Evolutionary conservation across 2,888 invertebrate species (phyloP), one percentile per base, ranked within the genome.

Genomic region (Lepidonotus clava): DNA sequence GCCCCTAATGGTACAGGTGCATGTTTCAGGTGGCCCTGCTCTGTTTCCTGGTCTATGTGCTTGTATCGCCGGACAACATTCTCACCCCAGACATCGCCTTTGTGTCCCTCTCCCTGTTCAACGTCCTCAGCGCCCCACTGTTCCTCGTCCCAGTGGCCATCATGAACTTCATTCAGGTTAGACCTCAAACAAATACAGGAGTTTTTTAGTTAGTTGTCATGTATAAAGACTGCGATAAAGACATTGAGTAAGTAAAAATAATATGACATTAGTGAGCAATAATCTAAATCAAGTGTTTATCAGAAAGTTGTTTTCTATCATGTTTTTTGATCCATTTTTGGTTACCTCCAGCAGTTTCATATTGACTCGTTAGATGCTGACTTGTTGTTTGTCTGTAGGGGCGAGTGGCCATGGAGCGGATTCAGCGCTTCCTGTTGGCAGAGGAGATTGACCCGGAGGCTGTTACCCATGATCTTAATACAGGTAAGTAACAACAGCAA

Each of bases 121-220:
- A 99, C 96, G 98, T 98, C 92, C 96, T 99, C 38, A 87, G 85
- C 76, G 87, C 98, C 94, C 98, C 99, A 92, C 96, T 99, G 95
- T 97, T 97, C 94, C 97, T 98, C 97, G 96, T 98, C 95, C 98
- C 98, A 93, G 98, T 98, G 96, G 96, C 98, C 96, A 97, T 98
- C 94, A 91, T 93, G 14, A 92, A 91, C 86, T 88, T 92, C 32
- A 92, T 93, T 14, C 92, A 93, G 92, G 94, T 94, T 88, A 88
- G 89, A 86, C 86, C n/a, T n/a, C n/a, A n/a, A n/a, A n/a, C n/a
- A n/a, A n/a, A n/a, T n/a, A n/a, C n/a, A n/a, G n/a, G n/a, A n/a
- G n/a, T n/a, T n/a, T n/a, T n/a, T n/a, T n/a, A n/a, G n/a, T n/a
- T n/a, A n/a, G n/a, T n/a, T n/a, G n/a, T n/a, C n/a, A n/a, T n/a